phyloP scores from a whole-genome alignment of 2,113 vertebrate genomes.

The Ctenomys sociabilis region DNA sequence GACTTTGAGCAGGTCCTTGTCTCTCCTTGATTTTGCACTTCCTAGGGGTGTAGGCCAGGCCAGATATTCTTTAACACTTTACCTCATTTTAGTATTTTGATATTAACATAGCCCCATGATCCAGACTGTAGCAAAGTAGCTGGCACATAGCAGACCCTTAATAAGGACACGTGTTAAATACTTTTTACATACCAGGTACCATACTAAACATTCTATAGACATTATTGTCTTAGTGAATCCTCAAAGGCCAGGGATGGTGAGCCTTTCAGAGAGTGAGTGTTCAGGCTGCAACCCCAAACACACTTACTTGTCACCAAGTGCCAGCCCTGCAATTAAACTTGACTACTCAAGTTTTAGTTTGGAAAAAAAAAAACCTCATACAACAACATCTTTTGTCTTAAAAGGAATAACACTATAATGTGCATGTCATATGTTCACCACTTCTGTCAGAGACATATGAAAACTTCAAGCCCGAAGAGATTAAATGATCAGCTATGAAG shows the following conservation, averaged over 20 bases:
- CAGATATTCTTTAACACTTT: background rate
- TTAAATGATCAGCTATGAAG: background rate
- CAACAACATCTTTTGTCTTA: background rate
- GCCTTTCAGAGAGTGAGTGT: background rate
- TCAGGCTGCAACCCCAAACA: background rate
- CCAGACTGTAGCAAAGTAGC: background rate
- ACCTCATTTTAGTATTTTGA: background rate
- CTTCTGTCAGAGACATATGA: background rate
- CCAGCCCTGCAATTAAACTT: background rate
- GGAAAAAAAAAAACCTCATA: background rate
- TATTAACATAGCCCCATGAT: background rate
- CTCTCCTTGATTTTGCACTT: background rate
- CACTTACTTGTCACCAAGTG: background rate
- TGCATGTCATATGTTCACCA: background rate
- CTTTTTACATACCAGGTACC: background rate
- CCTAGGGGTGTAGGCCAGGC: background rate
- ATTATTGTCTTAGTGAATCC: background rate
- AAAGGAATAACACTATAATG: background rate
- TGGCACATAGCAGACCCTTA: background rate
- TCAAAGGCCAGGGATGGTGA: background rate
- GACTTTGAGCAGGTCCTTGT: background rate
- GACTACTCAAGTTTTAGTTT: background rate
- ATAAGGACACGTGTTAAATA: background rate
- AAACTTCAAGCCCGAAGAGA: background rate
- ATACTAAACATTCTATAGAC: conserved; percentile 31